Percentiles rank a stretch among this genome's conserved stretches.
phyloP scores from a whole-genome alignment of 2,888 invertebrate genomes.

The Lithophane socia region DNA sequence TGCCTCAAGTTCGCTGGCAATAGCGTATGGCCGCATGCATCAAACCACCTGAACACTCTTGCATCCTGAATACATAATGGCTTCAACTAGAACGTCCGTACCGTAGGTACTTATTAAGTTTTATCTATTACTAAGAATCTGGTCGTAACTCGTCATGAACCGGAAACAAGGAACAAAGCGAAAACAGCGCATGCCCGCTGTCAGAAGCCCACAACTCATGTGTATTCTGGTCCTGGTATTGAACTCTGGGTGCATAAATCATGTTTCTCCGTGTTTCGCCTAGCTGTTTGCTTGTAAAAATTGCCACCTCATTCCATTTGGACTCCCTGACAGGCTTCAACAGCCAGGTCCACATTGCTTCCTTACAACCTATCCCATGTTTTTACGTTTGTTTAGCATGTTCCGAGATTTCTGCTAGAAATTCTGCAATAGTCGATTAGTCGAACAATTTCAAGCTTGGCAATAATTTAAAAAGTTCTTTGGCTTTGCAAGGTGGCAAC shows the following conservation, averaged over 20 bases:
- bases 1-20: not conserved
- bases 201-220: not conserved
- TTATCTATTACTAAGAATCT: not conserved
- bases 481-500: constrained; percentile 17
- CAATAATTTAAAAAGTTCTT: not conserved
- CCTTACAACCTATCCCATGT: not conserved
- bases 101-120: not conserved
- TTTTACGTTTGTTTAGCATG: not conserved
- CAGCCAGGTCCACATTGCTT: too few species aligned
- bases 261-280: too few species aligned
- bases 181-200: not conserved
- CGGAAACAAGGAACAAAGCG: not conserved
- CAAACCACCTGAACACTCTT: not conserved
- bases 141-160: not conserved
- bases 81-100: too few species aligned
- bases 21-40: not conserved
- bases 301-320: not conserved
- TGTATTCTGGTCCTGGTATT: not conserved
- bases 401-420: not conserved
- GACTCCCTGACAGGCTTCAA: not conserved
- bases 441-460: not conserved
- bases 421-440: not conserved
- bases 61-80: too few species aligned
- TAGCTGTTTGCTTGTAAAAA: too few species aligned
- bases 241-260: not conserved